phyloP scores from a whole-genome alignment of 2,113 vertebrate genomes.

The Phaethornis superciliosus region DNA sequence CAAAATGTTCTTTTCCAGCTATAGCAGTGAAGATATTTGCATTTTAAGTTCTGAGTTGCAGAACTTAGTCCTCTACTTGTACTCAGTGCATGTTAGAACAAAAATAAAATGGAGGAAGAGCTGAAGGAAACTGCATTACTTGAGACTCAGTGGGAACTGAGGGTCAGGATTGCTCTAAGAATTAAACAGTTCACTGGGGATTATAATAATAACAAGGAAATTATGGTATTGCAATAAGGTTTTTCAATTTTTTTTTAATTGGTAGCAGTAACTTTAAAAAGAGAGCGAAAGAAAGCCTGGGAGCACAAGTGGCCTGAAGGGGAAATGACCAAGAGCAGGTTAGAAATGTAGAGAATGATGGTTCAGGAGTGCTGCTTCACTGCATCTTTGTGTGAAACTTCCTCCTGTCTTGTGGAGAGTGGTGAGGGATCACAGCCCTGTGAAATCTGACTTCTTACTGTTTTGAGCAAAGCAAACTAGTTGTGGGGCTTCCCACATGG shows the following conservation, averaged over 20 bases:
- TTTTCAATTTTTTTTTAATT: not conserved
- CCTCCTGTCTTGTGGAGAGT: not conserved
- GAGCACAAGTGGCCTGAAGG: not conserved
- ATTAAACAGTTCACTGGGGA: constrained; percentile 33
- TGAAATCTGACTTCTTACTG: not conserved
- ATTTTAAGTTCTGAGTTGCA: constrained; percentile 1
- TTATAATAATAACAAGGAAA: not conserved
- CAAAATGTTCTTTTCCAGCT: constrained; percentile 16
- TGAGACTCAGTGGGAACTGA: constrained; percentile 4
- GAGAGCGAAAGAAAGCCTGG: not conserved
- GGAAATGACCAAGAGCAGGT: not conserved
- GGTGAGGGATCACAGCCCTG: not conserved
- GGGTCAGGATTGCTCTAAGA: constrained; percentile 9
- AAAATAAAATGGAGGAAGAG: constrained; percentile 39
- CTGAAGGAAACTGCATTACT: not conserved
- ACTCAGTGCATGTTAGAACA: not conserved
- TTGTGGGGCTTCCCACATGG: not conserved
- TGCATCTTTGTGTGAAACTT: not conserved
- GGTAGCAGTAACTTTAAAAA: constrained; percentile 23
- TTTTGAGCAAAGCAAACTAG: not conserved
- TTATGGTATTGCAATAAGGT: not conserved
- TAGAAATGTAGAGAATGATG: not conserved
- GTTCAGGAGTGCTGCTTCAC: not conserved
- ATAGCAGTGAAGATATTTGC: not conserved
- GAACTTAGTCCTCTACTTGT: constrained; percentile 1